A percentile compares a stretch with the other conserved stretches of the same genome.
Conservation (phyloP, 2,888 invertebrate genomes). For the Thymelicus sylvestris region DNA sequence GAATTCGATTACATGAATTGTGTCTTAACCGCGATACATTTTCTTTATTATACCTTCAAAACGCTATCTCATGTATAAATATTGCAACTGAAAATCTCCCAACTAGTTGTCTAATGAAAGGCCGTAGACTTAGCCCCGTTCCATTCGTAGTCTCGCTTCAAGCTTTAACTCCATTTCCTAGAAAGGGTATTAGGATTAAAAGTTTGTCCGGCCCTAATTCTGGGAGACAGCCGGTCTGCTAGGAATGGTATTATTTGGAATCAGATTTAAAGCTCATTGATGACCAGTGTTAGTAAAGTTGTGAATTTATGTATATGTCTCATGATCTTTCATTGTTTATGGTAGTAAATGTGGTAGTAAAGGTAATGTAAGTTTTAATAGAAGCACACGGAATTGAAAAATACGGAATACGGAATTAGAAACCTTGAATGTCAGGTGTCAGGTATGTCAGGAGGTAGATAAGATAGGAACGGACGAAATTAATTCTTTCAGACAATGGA, state of each 20-base stretch:
- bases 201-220: conserved; percentile 67
- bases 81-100: conserved; percentile 26
- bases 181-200: conserved; percentile 78
- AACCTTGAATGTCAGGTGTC: conserved; percentile 5
- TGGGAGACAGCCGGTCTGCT: conserved; percentile 56
- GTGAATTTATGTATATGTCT: conserved; percentile 11
- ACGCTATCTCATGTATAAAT: conserved; percentile 27
- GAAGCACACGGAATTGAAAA: too few species aligned
- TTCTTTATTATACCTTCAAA: neutral
- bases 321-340: neutral
- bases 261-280: conserved; percentile 46
- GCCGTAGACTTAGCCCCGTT: conserved; percentile 30
- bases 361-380: too few species aligned
- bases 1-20: too few species aligned
- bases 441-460: conserved; percentile 2
- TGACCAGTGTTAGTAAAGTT: conserved; percentile 18
- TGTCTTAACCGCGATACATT: too few species aligned
- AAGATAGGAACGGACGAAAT: neutral
- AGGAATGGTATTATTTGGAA: conserved; percentile 51
- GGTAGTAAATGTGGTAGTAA: too few species aligned
- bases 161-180: conserved; percentile 79
- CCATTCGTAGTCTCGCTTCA: conserved; percentile 48
- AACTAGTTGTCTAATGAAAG: conserved; percentile 36
- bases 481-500: conserved; percentile 1
- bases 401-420: too few species aligned